Evolutionary conservation across 2,113 vertebrate genomes (phyloP).

Genomic region (Cathartes aura): DNA sequence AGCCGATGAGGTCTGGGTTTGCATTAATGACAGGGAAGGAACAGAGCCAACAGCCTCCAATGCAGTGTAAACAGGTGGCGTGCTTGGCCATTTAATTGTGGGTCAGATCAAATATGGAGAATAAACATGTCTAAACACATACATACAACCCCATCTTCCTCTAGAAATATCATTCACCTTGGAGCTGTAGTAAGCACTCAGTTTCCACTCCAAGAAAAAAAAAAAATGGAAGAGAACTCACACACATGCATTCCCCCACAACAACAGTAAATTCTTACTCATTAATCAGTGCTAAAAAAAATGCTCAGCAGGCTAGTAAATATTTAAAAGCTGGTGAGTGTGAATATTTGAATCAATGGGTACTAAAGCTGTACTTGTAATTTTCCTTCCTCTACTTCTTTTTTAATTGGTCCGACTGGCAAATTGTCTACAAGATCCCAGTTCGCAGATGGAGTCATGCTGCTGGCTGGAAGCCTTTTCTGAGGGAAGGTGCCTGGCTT

Average conservation of each 20-base stretch:
- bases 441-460: neutral
- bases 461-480: constrained; percentile 13
- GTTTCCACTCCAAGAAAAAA: neutral
- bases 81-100: constrained; percentile 29
- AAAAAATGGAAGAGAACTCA: neutral
- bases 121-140: constrained; percentile 34
- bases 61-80: constrained; percentile 16
- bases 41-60: constrained; percentile 1
- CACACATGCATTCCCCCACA: neutral
- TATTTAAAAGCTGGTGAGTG: constrained; percentile 54
- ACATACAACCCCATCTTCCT: neutral
- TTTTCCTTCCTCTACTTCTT: constrained; percentile 29
- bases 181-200: neutral
- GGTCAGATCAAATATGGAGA: constrained; percentile 49
- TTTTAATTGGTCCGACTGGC: constrained; percentile 18
- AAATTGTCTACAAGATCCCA: constrained; percentile 35
- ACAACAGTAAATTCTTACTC: constrained; percentile 33
- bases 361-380: constrained; percentile 8
- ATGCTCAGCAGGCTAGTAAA: constrained; percentile 50
- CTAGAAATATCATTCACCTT: constrained; percentile 32
- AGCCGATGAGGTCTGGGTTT: constrained; percentile 42
- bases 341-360: constrained; percentile 58
- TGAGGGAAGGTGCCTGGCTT: neutral
- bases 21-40: constrained; percentile 61
- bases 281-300: constrained; percentile 56